Conservation (phyloP, 2,113 vertebrate genomes). For the Charadrius vociferus region DNA sequence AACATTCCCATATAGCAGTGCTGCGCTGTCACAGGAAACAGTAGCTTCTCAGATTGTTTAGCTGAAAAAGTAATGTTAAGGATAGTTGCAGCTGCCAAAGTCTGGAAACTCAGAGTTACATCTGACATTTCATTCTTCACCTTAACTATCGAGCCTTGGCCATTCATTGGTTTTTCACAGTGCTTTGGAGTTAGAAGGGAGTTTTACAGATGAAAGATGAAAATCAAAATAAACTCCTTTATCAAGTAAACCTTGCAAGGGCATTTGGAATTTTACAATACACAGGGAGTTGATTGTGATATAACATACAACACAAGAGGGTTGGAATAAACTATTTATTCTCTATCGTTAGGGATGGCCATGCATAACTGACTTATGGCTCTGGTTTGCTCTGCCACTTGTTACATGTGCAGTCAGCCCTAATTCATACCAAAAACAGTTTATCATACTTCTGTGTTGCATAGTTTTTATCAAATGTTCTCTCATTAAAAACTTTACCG, state of each 20-base stretch:
- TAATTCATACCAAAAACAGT: not conserved
- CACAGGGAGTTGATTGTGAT: slow-evolving; percentile 44
- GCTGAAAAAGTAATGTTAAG: slow-evolving; percentile 41
- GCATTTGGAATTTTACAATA: slow-evolving; percentile 46
- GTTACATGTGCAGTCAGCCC: slow-evolving; percentile 14
- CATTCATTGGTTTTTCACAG: slow-evolving; percentile 61
- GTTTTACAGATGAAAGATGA: slow-evolving; percentile 67
- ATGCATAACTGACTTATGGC: slow-evolving; percentile 19
- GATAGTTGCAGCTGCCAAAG: slow-evolving; percentile 41
- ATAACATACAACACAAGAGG: slow-evolving; percentile 41
- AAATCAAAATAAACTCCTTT: slow-evolving; percentile 67
- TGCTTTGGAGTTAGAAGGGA: slow-evolving; percentile 57
- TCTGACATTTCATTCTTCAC: slow-evolving; percentile 58
- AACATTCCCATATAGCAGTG: not conserved
- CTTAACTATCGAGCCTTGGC: slow-evolving; percentile 61
- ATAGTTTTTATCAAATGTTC: not conserved
- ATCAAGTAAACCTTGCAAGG: slow-evolving; percentile 57
- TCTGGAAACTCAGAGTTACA: slow-evolving; percentile 42
- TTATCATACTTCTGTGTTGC: not conserved
- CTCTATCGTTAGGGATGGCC: slow-evolving; percentile 37
- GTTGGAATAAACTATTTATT: slow-evolving; percentile 61
- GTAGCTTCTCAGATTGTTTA: not conserved
- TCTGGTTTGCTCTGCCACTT: slow-evolving; percentile 39
- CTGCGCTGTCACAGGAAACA: not conserved
- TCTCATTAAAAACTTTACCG: slow-evolving; percentile 1